A percentile compares a stretch with the other conserved stretches of the same genome.
Evolutionary conservation across 2,113 vertebrate genomes (phyloP).

Genomic region (Terrapene triunguis): DNA sequence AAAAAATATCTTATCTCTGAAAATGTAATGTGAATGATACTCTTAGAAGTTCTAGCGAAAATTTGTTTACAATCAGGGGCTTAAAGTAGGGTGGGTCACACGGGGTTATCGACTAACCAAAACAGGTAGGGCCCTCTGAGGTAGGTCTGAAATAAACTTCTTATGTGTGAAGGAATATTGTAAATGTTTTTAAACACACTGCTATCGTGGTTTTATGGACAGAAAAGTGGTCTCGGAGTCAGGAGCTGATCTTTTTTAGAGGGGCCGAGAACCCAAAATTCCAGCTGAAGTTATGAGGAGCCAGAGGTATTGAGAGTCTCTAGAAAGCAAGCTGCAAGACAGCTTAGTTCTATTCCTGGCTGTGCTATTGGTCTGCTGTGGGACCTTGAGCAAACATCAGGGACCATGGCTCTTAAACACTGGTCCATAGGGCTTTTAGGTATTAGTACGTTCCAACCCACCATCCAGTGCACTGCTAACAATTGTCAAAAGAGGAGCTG

Average conservation of each 20-base stretch:
- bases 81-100: neutral
- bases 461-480: neutral
- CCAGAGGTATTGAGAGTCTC: neutral
- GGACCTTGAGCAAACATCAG: neutral
- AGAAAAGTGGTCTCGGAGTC: neutral
- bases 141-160: neutral
- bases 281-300: neutral
- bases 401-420: neutral
- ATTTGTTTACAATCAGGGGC: neutral
- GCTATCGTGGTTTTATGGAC: neutral
- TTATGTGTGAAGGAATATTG: neutral
- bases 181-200: neutral
- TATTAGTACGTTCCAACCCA: neutral
- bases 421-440: neutral
- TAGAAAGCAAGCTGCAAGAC: fast-evolving
- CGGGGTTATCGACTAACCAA: neutral
- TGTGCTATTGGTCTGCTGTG: neutral
- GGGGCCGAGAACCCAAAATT: neutral
- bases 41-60: neutral
- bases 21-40: slow-evolving; percentile 3
- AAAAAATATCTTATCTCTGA: neutral
- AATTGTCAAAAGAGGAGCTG: neutral
- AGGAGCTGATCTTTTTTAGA: neutral
- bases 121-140: neutral
- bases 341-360: neutral